Conservation (phyloP, 2,888 invertebrate genomes). For the Acleris emargana region DNA sequence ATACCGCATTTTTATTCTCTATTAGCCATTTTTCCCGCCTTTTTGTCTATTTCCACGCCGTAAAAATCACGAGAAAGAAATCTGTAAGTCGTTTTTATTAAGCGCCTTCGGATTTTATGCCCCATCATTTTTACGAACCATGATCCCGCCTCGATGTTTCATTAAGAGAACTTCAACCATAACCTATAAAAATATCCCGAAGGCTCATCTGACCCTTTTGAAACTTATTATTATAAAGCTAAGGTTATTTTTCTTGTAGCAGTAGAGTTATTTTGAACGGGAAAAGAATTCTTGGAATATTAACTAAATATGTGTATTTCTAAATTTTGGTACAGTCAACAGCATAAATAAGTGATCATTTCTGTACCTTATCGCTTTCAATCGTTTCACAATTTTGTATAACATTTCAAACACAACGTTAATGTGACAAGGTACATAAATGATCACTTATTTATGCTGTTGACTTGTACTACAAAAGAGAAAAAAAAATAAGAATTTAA, state of each 20-base stretch:
- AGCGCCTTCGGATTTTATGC: conserved; percentile 48
- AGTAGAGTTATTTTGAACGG: not conserved
- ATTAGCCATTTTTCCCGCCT: conserved; percentile 34
- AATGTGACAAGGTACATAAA: no score
- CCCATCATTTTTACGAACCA: conserved; percentile 53
- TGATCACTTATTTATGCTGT: no score
- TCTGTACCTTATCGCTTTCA: no score
- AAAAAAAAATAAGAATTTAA: no score
- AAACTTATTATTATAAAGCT: conserved; percentile 4
- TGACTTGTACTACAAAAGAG: no score
- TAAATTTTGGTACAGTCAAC: not conserved
- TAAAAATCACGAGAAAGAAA: conserved; percentile 44
- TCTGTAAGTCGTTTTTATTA: conserved; percentile 47
- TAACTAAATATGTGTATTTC: not conserved
- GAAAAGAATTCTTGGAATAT: not conserved
- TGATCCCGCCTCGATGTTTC: conserved; percentile 50
- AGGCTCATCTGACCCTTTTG: conserved; percentile 14
- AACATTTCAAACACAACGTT: no score
- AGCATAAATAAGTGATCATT: no score
- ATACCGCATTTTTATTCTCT: no score
- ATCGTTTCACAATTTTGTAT: no score
- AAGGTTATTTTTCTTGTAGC: conserved; percentile 1
- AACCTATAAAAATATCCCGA: conserved; percentile 26
- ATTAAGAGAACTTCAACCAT: conserved; percentile 48
- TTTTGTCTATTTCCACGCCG: conserved; percentile 40